Evolutionary conservation across 2,888 invertebrate genomes (phyloP).

Genomic region (Amaurobius ferox): DNA sequence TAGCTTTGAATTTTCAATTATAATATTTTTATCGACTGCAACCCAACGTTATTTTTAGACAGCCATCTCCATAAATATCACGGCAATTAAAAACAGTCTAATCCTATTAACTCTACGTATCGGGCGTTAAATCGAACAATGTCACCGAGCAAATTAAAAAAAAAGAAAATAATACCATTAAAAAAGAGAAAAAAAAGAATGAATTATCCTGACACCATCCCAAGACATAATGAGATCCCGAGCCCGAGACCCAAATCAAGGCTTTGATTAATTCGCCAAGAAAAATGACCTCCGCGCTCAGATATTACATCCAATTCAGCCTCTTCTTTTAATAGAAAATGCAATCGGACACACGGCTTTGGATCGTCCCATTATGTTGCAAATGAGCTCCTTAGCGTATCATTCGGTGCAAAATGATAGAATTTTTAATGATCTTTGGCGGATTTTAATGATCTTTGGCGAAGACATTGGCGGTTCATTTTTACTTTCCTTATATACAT

Average conservation of each 20-base stretch:
- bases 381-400: constrained; percentile 28
- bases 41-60: too few relatives aligned
- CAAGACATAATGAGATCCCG: background rate
- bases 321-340: constrained; percentile 5
- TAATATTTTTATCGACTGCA: too few relatives aligned
- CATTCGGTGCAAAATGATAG: background rate
- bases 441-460: background rate
- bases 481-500: too few relatives aligned
- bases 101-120: background rate
- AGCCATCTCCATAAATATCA: too few relatives aligned
- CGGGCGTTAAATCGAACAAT: constrained; percentile 3
- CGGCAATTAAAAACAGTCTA: background rate
- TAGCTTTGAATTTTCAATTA: too few relatives aligned
- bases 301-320: constrained; percentile 32
- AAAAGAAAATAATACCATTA: background rate
- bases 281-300: constrained; percentile 18
- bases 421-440: background rate
- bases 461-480: background rate
- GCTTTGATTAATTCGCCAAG: constrained; percentile 37
- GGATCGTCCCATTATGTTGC: constrained; percentile 51
- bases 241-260: constrained; percentile 6
- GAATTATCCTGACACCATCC: background rate
- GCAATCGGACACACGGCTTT: constrained; percentile 34
- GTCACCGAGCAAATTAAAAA: constrained; percentile 1
- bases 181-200: background rate